A percentile compares a stretch with the other conserved stretches of the same genome.
Evolutionary conservation across 2,113 vertebrate genomes (phyloP).

Genomic region (Silurus asotus): DNA sequence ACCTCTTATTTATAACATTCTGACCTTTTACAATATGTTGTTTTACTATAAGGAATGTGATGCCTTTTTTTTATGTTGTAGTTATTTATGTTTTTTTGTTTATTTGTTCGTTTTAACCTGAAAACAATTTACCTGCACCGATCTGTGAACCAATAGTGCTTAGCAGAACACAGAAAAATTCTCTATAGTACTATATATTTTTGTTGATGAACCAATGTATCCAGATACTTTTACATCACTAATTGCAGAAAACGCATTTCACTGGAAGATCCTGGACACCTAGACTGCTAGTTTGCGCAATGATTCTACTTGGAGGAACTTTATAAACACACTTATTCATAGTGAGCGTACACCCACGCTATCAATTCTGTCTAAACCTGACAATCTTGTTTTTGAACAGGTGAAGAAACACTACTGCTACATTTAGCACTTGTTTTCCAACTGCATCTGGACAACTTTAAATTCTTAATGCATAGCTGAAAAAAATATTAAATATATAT

Average conservation of each 20-base stretch:
- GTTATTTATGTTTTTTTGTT: background rate
- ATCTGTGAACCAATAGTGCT: background rate
- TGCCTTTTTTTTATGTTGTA: slow-evolving; percentile 2
- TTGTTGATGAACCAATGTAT: background rate
- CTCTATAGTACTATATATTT: background rate
- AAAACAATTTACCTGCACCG: background rate
- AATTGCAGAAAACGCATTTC: background rate
- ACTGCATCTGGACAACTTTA: background rate
- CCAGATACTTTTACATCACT: background rate
- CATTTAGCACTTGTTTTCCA: background rate
- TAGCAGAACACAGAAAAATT: background rate
- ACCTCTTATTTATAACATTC: slow-evolving; percentile 41
- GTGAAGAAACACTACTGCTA: background rate
- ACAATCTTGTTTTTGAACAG: background rate
- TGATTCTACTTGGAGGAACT: background rate
- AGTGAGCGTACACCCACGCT: background rate
- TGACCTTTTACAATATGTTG: slow-evolving; percentile 14
- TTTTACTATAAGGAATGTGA: slow-evolving; percentile 12
- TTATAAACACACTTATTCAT: slow-evolving; percentile 1
- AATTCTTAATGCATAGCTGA: background rate
- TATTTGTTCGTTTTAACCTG: background rate
- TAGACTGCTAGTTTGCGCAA: background rate
- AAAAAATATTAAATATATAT: background rate
- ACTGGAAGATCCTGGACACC: background rate
- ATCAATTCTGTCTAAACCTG: background rate